Evolutionary conservation across 2,888 invertebrate species (phyloP).

Genomic region (Callinectes sapidus): DNA sequence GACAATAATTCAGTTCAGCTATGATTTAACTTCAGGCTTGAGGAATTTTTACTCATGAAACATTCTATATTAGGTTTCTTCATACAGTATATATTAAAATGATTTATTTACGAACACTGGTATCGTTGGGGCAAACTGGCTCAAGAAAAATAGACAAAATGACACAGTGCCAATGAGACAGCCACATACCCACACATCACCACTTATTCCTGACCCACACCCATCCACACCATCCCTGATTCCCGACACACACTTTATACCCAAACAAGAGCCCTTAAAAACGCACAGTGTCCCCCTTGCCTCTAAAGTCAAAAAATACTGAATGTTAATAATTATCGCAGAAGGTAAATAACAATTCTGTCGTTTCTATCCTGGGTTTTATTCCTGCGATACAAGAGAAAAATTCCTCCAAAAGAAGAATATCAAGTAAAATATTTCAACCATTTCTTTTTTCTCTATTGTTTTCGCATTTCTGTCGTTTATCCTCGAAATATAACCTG

Average conservation of each 20-base stretch:
- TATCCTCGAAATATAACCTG: not conserved
- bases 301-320: not conserved
- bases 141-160: too few relatives aligned
- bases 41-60: too few relatives aligned
- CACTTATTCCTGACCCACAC: too few relatives aligned
- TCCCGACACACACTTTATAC: not conserved
- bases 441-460: not conserved
- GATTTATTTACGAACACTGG: too few relatives aligned
- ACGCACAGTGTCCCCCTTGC: not conserved
- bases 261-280: not conserved
- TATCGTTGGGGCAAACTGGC: too few relatives aligned
- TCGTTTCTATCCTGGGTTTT: not conserved
- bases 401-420: not conserved
- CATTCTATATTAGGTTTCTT: too few relatives aligned
- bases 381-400: not conserved
- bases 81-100: too few relatives aligned
- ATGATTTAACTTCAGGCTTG: too few relatives aligned
- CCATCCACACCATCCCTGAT: too few relatives aligned
- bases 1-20: too few relatives aligned
- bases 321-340: not conserved
- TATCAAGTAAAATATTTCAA: not conserved
- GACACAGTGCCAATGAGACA: too few relatives aligned
- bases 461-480: not conserved
- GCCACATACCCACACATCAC: too few relatives aligned
- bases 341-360: not conserved